These are phyloP conservation scores for Cheilosia scutellata DNA, from an alignment of 2,888 invertebrate genomes.

Conservation along the genomic window DNA sequence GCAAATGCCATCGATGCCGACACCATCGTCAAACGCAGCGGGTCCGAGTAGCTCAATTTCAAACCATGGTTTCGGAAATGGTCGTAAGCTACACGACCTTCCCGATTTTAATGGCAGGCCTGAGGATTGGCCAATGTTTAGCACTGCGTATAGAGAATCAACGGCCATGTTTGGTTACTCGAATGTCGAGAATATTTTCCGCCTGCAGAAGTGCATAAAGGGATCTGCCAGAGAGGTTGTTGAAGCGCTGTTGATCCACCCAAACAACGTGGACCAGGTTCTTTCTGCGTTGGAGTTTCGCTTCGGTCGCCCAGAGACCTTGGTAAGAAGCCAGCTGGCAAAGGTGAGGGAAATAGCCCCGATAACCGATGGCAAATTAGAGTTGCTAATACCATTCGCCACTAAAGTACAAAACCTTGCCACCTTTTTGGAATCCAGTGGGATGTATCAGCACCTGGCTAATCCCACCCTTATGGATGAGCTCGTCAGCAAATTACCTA, in stretches of 20 bases:
- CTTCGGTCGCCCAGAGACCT: conserved; percentile 7
- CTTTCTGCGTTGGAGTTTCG: conserved; percentile 1
- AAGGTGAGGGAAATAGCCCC: conserved; percentile 33
- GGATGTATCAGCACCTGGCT: conserved; percentile 37
- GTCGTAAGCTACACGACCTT: conserved; percentile 49
- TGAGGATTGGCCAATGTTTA: conserved; percentile 71
- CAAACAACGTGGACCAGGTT: too few relatives aligned
- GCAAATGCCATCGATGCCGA: background rate
- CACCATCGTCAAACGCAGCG: background rate
- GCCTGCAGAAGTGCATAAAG: conserved; percentile 52
- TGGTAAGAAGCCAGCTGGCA: conserved; percentile 49
- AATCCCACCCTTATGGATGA: background rate
- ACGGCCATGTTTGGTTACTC: conserved; percentile 46
- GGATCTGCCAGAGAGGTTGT: conserved; percentile 57
- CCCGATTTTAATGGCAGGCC: conserved; percentile 8
- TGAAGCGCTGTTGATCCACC: conserved; percentile 35
- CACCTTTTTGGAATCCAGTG: conserved; percentile 46
- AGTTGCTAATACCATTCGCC: conserved; percentile 48
- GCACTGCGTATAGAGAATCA: conserved; percentile 34
- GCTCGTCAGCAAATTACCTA: too few relatives aligned
- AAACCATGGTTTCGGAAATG: background rate
- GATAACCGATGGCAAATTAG: conserved; percentile 48
- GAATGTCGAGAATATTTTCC: conserved; percentile 57
- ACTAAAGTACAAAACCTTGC: conserved; percentile 56
- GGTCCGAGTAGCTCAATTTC: background rate